Conservation (phyloP, 1,140 invertebrate species). For the Campoletis sonorensis region DNA sequence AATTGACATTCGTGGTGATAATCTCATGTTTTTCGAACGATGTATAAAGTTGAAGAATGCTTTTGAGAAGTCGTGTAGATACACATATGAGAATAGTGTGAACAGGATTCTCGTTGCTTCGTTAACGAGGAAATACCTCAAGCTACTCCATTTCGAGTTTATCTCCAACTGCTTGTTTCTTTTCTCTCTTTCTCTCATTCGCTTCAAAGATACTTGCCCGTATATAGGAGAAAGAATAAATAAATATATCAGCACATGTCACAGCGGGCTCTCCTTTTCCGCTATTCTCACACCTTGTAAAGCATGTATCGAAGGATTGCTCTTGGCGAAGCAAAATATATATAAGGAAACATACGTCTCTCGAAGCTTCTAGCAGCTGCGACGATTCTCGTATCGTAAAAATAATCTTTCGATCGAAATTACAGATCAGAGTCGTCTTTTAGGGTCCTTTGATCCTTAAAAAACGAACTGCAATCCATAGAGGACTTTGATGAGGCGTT, state of each 20-base stretch:
- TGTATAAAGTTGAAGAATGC: too few relatives aligned
- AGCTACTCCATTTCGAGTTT: conserved; percentile 9
- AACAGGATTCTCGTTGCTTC: conserved; percentile 14
- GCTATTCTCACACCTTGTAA: background rate
- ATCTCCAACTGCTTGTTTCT: background rate
- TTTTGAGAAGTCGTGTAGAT: too few relatives aligned
- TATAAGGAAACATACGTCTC: too few relatives aligned
- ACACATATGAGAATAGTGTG: background rate
- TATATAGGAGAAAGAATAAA: background rate
- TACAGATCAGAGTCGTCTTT: background rate
- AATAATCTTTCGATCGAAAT: background rate
- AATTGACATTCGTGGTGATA: too few relatives aligned
- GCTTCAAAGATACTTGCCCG: conserved; percentile 1
- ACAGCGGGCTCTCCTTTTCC: background rate
- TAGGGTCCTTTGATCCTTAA: too few relatives aligned
- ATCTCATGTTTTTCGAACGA: too few relatives aligned
- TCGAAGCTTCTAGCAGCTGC: background rate
- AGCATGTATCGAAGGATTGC: too few relatives aligned
- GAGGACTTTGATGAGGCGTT: too few relatives aligned
- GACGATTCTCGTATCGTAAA: background rate
- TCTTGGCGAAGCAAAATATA: too few relatives aligned
- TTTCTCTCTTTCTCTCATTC: background rate
- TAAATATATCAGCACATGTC: background rate
- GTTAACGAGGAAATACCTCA: background rate
- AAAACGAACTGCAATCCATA: too few relatives aligned